Evolutionary conservation across 1,140 invertebrate genomes (phyloP).

Genomic region (Spodoptera frugiperda): DNA sequence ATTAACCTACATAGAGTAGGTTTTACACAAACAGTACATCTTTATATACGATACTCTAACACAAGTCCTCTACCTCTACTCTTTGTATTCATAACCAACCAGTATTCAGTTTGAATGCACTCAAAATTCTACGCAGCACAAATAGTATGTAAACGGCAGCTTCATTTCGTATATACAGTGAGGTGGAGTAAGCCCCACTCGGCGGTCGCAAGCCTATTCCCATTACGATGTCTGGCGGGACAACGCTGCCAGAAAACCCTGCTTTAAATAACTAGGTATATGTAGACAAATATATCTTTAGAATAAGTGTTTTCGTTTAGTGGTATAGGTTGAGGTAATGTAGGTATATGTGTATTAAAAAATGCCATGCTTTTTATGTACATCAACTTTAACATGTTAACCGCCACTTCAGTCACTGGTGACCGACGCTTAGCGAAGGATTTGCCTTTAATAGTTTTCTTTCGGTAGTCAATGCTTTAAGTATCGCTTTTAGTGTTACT

Average conservation of each 20-base stretch:
- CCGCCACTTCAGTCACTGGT: too few relatives aligned
- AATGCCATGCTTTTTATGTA: too few relatives aligned
- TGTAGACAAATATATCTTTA: not conserved
- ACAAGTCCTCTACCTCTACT: not conserved
- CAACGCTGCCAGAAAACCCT: constrained; percentile 14
- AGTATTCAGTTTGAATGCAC: constrained; percentile 7
- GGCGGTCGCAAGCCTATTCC: constrained; percentile 27
- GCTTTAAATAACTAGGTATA: constrained; percentile 6
- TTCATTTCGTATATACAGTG: constrained; percentile 36
- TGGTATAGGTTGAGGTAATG: not conserved
- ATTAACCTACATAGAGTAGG: too few relatives aligned
- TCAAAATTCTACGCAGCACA: not conserved
- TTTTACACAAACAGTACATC: too few relatives aligned
- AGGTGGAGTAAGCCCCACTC: constrained; percentile 26
- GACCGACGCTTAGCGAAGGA: too few relatives aligned
- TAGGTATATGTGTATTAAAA: too few relatives aligned
- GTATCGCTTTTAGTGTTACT: too few relatives aligned
- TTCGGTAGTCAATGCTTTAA: too few relatives aligned
- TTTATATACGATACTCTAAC: too few relatives aligned
- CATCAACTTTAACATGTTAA: too few relatives aligned
- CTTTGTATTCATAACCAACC: not conserved
- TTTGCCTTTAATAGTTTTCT: too few relatives aligned
- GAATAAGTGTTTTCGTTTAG: not conserved
- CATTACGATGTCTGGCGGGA: constrained; percentile 43
- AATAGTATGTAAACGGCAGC: constrained; percentile 8